A percentile compares a stretch with the other conserved stretches of the same genome.
Evolutionary conservation across 2,888 invertebrate genomes (phyloP).

Genomic region (Acanthopleura granulata): DNA sequence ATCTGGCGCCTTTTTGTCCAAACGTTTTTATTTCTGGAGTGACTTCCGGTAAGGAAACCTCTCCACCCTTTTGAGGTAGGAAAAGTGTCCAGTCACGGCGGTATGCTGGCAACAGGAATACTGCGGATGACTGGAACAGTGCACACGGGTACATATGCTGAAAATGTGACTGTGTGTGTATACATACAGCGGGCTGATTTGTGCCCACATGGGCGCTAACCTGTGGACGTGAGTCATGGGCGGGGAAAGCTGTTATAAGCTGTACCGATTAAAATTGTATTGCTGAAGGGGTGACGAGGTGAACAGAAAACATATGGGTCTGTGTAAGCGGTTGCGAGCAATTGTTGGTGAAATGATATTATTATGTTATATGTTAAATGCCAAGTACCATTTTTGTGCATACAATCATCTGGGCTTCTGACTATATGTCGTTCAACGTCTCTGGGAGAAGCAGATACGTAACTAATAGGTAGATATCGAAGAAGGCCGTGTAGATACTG

Average conservation of each 20-base stretch:
- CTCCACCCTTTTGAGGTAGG: constrained; percentile 3
- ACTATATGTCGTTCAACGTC: too few species aligned
- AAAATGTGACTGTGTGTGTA: constrained; percentile 5
- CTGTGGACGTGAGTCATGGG: neutral
- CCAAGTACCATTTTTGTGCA: neutral
- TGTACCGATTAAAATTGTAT: constrained; percentile 3
- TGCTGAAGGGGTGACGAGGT: constrained; percentile 8
- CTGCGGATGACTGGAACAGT: neutral
- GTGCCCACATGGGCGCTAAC: neutral
- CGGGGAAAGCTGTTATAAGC: neutral
- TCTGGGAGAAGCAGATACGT: too few species aligned
- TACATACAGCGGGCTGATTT: constrained; percentile 3
- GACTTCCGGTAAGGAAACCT: neutral
- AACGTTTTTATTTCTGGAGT: too few species aligned
- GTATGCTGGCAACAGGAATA: neutral
- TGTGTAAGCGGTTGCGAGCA: neutral
- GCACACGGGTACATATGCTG: constrained; percentile 10
- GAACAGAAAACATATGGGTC: neutral
- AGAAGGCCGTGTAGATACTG: too few species aligned
- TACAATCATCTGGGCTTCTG: too few species aligned
- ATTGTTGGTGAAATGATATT: neutral
- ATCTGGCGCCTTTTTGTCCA: too few species aligned
- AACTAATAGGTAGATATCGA: too few species aligned
- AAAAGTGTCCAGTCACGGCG: neutral
- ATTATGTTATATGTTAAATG: constrained; percentile 1